Conservation (phyloP, 2,888 invertebrate species). For the Acanthosepion lycidas region DNA sequence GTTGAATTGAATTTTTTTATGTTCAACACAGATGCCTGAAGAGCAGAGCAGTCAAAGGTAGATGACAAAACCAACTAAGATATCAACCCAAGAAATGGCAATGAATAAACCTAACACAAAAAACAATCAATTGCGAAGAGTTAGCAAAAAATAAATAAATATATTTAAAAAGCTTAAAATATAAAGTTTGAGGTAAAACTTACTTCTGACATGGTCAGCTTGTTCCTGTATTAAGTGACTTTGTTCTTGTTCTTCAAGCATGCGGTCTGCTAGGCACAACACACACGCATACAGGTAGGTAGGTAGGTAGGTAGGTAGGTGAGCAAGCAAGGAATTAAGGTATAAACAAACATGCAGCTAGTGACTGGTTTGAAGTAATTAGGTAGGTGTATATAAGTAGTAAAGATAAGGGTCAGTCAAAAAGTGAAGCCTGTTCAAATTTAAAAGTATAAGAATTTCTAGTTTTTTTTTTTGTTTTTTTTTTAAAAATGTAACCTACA, state of each 20-base stretch:
- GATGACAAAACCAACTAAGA: background rate
- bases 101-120: background rate
- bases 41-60: no score
- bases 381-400: background rate
- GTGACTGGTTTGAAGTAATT: background rate
- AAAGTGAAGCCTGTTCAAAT: no score
- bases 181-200: conserved; percentile 54
- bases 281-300: conserved; percentile 36
- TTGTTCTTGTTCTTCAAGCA: conserved; percentile 67
- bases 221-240: conserved; percentile 63
- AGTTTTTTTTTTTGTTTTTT: no score
- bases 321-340: conserved; percentile 38
- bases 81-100: background rate
- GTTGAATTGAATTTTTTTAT: no score
- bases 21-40: no score
- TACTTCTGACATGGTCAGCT: conserved; percentile 65
- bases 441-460: no score
- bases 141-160: background rate
- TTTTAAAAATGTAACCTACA: no score
- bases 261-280: conserved; percentile 61
- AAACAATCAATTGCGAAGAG: background rate
- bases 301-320: conserved; percentile 38
- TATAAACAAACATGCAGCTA: conserved; percentile 44
- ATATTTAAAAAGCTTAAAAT: conserved; percentile 35
- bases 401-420: no score